These are phyloP conservation scores for Metaphire vulgaris DNA, from an alignment of 1,140 invertebrate species.

Conservation along the genomic window DNA sequence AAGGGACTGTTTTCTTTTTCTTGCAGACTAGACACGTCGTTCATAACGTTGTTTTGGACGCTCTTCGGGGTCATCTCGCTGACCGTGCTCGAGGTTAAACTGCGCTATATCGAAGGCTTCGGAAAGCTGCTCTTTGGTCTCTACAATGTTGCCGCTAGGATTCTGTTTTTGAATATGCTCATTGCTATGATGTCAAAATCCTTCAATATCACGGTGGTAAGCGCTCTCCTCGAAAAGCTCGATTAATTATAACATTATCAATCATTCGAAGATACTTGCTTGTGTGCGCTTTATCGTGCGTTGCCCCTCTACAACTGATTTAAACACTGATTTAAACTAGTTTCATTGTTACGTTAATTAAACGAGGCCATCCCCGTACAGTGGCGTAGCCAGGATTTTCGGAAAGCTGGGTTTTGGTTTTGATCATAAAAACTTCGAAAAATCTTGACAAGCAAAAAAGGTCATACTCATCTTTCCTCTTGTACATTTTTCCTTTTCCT, in stretches of 20 bases:
- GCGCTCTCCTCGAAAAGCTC: neutral
- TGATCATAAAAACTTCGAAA: too few species aligned
- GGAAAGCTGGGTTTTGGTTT: too few species aligned
- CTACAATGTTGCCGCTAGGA: constrained; percentile 82
- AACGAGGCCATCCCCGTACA: too few species aligned
- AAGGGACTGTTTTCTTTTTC: neutral
- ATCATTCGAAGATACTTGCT: neutral
- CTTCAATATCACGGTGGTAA: constrained; percentile 92
- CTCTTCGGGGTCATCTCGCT: constrained; percentile 46
- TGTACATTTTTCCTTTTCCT: too few species aligned
- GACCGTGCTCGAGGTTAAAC: constrained; percentile 10
- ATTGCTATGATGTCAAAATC: constrained; percentile 99
- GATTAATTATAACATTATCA: neutral
- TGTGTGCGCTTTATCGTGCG: neutral
- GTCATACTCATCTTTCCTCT: too few species aligned
- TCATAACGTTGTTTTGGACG: constrained; percentile 45
- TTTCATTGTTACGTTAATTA: too few species aligned
- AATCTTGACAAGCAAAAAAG: too few species aligned
- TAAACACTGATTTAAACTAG: too few species aligned
- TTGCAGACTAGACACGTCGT: constrained; percentile 22
- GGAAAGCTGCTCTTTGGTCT: constrained; percentile 65
- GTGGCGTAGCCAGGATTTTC: too few species aligned
- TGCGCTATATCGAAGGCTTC: constrained; percentile 15
- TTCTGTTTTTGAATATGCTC: constrained; percentile 89
- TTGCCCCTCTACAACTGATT: too few species aligned